Percentiles rank a stretch among this genome's conserved stretches.
Evolutionary conservation across 1,140 invertebrate genomes (phyloP).

Genomic region (Drosophila pallidifrons): DNA sequence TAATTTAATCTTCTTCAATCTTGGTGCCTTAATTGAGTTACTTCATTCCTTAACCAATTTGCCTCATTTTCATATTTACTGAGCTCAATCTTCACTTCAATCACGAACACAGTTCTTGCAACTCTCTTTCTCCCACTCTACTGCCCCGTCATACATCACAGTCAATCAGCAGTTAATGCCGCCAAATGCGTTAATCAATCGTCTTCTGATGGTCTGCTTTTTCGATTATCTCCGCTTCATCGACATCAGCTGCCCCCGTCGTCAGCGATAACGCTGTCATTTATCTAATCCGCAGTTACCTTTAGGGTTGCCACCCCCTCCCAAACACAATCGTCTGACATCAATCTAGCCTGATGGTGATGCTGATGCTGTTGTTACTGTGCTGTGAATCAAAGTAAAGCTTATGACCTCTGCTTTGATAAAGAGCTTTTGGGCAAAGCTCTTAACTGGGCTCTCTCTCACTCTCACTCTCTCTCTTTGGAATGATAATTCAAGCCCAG

Average conservation of each 20-base stretch:
- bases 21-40: too few species aligned
- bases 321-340: not conserved
- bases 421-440: slow-evolving; percentile 19
- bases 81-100: too few species aligned
- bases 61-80: too few species aligned
- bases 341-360: not conserved
- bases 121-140: too few species aligned
- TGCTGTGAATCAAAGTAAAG: not conserved
- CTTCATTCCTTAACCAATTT: too few species aligned
- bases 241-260: not conserved
- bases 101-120: too few species aligned
- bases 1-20: too few species aligned
- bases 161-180: too few species aligned
- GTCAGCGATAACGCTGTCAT: not conserved
- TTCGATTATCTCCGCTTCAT: not conserved
- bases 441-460: not conserved
- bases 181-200: too few species aligned
- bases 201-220: not conserved
- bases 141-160: too few species aligned
- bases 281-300: slow-evolving; percentile 3
- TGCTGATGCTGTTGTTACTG: too few species aligned
- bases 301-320: not conserved
- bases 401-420: slow-evolving; percentile 12
- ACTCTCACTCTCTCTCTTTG: too few species aligned
- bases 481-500: slow-evolving; percentile 1